A percentile compares a stretch with the other conserved stretches of the same genome.
Conservation (phyloP, 1,140 invertebrate genomes). For the Drosophila triauraria region DNA sequence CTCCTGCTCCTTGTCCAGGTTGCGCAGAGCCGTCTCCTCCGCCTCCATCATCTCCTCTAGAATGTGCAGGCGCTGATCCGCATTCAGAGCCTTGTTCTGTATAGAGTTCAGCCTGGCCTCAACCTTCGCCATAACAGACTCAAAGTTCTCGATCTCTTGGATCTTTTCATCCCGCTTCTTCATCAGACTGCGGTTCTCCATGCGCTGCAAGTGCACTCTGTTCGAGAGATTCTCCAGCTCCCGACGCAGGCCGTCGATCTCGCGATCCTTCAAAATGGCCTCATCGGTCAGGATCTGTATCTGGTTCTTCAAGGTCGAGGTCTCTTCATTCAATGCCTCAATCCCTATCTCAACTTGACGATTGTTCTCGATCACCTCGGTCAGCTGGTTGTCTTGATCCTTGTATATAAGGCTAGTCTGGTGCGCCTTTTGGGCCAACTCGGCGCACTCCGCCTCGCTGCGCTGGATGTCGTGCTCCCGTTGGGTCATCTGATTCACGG, state of each 20-base stretch:
- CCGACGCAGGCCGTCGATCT: conserved; percentile 63
- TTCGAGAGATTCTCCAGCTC: conserved; percentile 75
- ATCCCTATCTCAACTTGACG: conserved; percentile 69
- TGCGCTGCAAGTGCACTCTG: conserved; percentile 65
- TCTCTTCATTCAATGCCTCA: conserved; percentile 66
- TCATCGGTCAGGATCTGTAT: conserved; percentile 60
- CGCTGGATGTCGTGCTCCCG: conserved; percentile 71
- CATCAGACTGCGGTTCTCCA: conserved; percentile 64
- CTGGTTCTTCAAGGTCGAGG: conserved; percentile 67
- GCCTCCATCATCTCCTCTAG: conserved; percentile 78
- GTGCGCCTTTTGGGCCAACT: conserved; percentile 21
- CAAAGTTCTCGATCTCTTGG: conserved; percentile 48
- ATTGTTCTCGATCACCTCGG: conserved; percentile 73
- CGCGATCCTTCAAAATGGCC: conserved; percentile 64
- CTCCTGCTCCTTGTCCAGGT: conserved; percentile 68
- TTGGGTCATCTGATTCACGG: conserved; percentile 81
- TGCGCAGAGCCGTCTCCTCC: conserved; percentile 51
- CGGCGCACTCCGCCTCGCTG: conserved; percentile 51
- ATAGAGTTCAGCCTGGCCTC: conserved; percentile 54
- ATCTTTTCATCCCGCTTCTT: conserved; percentile 47
- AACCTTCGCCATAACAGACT: conserved; percentile 46
- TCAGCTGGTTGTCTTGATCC: conserved; percentile 53
- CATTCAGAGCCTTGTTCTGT: conserved; percentile 63
- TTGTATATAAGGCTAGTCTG: conserved; percentile 39
- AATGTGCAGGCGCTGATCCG: conserved; percentile 71